Base-by-base conservation (phyloP, 2,797 vertebrate species). In the Amblyraja radiata region DNA sequence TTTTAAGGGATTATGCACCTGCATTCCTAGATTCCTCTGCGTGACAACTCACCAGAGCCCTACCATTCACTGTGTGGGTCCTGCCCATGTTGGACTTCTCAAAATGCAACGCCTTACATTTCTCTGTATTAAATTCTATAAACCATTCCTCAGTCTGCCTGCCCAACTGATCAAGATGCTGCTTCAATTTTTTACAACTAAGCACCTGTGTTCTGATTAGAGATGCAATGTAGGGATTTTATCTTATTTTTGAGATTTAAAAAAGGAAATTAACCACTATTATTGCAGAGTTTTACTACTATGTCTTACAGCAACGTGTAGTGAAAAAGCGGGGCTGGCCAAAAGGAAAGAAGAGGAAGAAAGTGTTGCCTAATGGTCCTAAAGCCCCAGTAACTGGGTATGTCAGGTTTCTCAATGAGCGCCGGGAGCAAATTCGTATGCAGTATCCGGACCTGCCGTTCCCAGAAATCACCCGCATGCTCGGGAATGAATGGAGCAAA, bases 281-380 rank as follows among this genome's bases (percentile, higher is more conserved):
- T 63, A 25, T 84, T 58, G 81, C 81, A 14, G 2, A 13, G 54
- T 28, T 25, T 90, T 28, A 88, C 28, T 58, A 65, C 18, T 76
- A 28, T 63, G 4, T 61, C 21, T 21, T 36, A 39, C 32, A 80
- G 28, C 95, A 99, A 97, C 98, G 90, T 73, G 90, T 98, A 0
- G 97, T 97, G 93, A 99, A 99, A 96, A 99, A 99, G 95, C 97
- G 99, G 84, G 98, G 99, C 61, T 99, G 99, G 99, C 98, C 98
- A 0, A 99, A 99, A 94, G 98, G 99, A 83, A 99, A 99, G 96
- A 99, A 99, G 95, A 97, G 98, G 93, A 99, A 99, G 97, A 99
- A 99, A 97, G 97, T 99, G 36, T 96, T 99, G 7, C 99, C 98
- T 5, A 99, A 99, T 0, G 98, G 98, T n/a, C 98, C 98, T 28